Percentiles rank a stretch among this genome's conserved stretches.
Evolutionary conservation across 2,888 invertebrate species (phyloP).

Genomic region (Acrocera orbiculus): DNA sequence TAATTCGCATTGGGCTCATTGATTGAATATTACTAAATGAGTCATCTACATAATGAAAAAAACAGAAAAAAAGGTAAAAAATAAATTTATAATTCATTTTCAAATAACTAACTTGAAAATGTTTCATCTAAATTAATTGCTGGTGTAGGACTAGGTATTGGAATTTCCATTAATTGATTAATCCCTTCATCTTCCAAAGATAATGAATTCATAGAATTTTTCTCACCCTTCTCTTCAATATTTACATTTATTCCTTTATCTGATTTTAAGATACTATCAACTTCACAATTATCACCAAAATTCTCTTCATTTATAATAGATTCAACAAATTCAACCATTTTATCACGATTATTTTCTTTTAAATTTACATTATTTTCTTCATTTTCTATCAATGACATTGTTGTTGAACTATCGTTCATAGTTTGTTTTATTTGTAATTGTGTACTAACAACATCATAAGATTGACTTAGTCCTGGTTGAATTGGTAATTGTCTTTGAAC

Average conservation of each 20-base stretch:
- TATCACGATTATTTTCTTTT: slow-evolving; percentile 25
- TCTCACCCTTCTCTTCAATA: background rate
- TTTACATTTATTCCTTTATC: too few relatives aligned
- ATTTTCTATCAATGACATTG: background rate
- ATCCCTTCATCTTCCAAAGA: slow-evolving; percentile 10
- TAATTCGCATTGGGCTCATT: slow-evolving; percentile 46
- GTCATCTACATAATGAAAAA: slow-evolving; percentile 14
- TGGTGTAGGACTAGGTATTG: slow-evolving; percentile 11
- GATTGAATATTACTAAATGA: slow-evolving; percentile 25
- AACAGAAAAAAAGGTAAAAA: background rate
- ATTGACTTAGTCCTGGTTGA: slow-evolving; percentile 33
- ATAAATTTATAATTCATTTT: background rate
- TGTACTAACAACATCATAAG: slow-evolving; percentile 19
- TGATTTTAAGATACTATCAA: too few relatives aligned
- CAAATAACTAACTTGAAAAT: background rate
- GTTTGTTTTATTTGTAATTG: background rate
- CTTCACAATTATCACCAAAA: too few relatives aligned
- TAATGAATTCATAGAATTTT: slow-evolving; percentile 1
- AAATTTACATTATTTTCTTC: slow-evolving; percentile 8
- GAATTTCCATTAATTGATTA: slow-evolving; percentile 11
- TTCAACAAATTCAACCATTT: slow-evolving; percentile 26
- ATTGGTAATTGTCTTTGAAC: slow-evolving; percentile 58
- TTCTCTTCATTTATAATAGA: slow-evolving; percentile 17
- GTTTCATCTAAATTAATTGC: slow-evolving; percentile 10
- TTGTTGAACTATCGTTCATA: background rate